phyloP scores from a whole-genome alignment of 2,113 vertebrate species.

The Pterophyllum scalare region DNA sequence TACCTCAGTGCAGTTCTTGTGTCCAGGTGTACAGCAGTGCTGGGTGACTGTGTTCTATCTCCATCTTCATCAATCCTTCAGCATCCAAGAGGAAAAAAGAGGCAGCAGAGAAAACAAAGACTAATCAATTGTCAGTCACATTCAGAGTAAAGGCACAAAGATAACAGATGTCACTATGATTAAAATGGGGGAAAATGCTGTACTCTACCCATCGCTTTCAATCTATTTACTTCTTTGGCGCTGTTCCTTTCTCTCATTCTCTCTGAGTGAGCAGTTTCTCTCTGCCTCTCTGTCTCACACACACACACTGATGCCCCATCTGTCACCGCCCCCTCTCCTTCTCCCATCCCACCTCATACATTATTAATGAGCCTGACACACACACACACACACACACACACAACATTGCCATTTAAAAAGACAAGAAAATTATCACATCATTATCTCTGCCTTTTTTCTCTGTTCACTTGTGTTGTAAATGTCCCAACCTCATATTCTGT shows the following conservation, averaged over 20 bases:
- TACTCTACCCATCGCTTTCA: neutral
- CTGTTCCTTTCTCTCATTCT: constrained; percentile 1
- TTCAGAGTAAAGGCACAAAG: neutral
- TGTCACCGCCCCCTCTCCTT: constrained; percentile 71
- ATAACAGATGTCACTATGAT: neutral
- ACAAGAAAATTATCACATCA: too few species aligned
- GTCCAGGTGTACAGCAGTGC: constrained; percentile 43
- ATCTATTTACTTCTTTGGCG: neutral
- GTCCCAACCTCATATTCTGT: neutral
- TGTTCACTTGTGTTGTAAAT: neutral
- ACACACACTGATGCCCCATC: constrained; percentile 69
- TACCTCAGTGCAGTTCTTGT: constrained; percentile 60
- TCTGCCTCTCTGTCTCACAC: constrained; percentile 26
- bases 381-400: neutral
- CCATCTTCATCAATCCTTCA: constrained; percentile 57
- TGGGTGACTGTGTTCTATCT: constrained; percentile 9
- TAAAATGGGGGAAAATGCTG: neutral
- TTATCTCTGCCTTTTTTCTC: neutral
- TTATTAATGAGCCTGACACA: constrained; percentile 70
- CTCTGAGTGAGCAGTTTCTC: constrained; percentile 20
- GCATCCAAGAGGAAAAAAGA: constrained; percentile 13
- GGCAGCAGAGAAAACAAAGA: constrained; percentile 25
- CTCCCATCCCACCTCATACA: constrained; percentile 79
- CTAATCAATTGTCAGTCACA: constrained; percentile 23
- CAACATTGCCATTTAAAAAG: neutral